These are phyloP conservation scores for Aradus depressus DNA, from an alignment of 2,888 invertebrate species.

Conservation along the genomic window DNA sequence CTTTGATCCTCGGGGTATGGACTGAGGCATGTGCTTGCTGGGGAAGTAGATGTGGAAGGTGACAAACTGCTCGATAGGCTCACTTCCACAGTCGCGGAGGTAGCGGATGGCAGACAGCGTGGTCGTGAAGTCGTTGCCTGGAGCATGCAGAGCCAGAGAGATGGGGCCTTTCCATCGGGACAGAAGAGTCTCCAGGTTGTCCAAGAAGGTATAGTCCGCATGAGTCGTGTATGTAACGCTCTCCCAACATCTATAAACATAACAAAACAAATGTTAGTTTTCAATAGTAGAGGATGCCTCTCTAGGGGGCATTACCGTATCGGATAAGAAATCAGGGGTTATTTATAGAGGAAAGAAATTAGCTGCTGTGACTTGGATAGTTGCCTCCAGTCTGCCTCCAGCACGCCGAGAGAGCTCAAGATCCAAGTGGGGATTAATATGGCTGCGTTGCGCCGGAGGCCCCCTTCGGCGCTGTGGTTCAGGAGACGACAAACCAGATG, in stretches of 20 bases:
- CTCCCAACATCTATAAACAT: constrained; percentile 55
- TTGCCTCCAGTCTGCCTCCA: no score
- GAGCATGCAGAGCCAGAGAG: constrained; percentile 77
- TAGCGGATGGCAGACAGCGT: constrained; percentile 71
- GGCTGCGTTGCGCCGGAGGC: no score
- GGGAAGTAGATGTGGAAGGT: constrained; percentile 86
- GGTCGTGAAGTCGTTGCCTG: constrained; percentile 66
- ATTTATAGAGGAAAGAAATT: no score
- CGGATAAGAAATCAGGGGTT: no score
- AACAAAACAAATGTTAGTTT: background rate
- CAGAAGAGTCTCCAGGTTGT: constrained; percentile 74
- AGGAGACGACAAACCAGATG: no score
- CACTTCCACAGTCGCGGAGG: constrained; percentile 59
- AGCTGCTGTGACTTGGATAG: no score
- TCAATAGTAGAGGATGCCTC: no score
- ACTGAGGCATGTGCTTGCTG: constrained; percentile 70
- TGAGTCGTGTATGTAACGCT: constrained; percentile 85
- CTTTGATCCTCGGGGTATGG: constrained; percentile 36
- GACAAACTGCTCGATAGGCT: constrained; percentile 62
- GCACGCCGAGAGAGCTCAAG: no score
- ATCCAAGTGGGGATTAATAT: no score
- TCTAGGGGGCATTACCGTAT: no score
- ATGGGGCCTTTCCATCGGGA: constrained; percentile 81
- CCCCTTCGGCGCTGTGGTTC: no score
- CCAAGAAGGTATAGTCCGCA: constrained; percentile 81